Evolutionary conservation across 2,888 invertebrate species (phyloP).

Genomic region (Eubasilissa splendida): DNA sequence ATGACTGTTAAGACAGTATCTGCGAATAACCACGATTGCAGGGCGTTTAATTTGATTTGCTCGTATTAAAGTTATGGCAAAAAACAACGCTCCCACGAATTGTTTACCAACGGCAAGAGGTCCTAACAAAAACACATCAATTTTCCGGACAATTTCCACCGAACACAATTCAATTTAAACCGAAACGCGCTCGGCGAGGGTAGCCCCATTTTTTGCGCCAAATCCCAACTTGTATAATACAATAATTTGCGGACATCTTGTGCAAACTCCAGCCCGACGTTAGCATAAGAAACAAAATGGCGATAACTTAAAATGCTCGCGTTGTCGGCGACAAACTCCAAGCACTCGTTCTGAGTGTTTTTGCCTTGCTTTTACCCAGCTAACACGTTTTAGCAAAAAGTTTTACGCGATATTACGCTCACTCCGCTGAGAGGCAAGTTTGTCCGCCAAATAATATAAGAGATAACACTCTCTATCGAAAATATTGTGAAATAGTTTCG

Average conservation of each 20-base stretch:
- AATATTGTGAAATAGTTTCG: too few species aligned
- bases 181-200: neutral
- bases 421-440: slow-evolving; percentile 17
- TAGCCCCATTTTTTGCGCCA: neutral
- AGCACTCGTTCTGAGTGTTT: slow-evolving; percentile 37
- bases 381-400: slow-evolving; percentile 39
- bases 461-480: too few species aligned
- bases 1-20: too few species aligned
- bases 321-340: slow-evolving; percentile 29
- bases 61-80: too few species aligned
- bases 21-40: too few species aligned
- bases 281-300: slow-evolving; percentile 20
- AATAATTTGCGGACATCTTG: neutral
- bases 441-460: neutral
- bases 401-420: slow-evolving; percentile 22
- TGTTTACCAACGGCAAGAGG: too few species aligned
- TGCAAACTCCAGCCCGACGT: neutral
- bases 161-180: neutral
- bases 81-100: too few species aligned
- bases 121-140: neutral
- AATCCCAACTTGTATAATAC: neutral
- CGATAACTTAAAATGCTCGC: slow-evolving; percentile 33
- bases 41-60: too few species aligned
- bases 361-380: slow-evolving; percentile 7
- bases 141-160: slow-evolving; percentile 6